Evolutionary conservation across 2,888 invertebrate genomes (phyloP), one percentile per base, ranked within the genome.

Genomic region (Drosophila mimetica): DNA sequence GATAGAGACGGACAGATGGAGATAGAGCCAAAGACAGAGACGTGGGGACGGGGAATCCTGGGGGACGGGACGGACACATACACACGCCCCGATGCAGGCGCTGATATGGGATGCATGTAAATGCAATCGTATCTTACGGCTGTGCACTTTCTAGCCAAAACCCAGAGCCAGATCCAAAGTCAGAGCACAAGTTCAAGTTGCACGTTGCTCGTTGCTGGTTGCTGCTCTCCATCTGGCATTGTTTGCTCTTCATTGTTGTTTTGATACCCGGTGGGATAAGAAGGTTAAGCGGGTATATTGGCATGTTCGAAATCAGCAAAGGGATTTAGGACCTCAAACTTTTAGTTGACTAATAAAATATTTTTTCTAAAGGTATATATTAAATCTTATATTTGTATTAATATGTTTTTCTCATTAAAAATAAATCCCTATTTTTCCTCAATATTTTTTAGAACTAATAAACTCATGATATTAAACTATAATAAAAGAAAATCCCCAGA

Each of bases 101-200:
- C 87, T 84, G 86, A 88, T 83, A 88, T 80, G 83, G 64, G 88
- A 84, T 86, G 89, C 84, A 88, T 84, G 84, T 87, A 86, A 88
- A 88, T 84, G 89, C 89, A 88, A 84, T 84, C 84, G 89, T 88
- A 84, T 84, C 88, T 88, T 86, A 84, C 87, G 87, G 88, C 87
- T 86, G 81, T 83, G 88, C 87, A 84, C 84, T 84, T 84, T 84
- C 84, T 86, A 86, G 84, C 85, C 69, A 66, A 69, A 14, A 36
- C 30, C 58, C 67, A 34, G 25, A 50, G 59, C 58, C 71, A 66
- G 42, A 54, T 47, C 55, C 70, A 51, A 71, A 50, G 71, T 44
- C 50, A 50, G 71, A 71, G 71, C 67, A 67, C 66, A 86, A 88
- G 88, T 84, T 88, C 87, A 88, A 84, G 89, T 83, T 86, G 86